Base-by-base conservation (phyloP, 2,113 vertebrate species). In the Austrofundulus limnaeus region DNA sequence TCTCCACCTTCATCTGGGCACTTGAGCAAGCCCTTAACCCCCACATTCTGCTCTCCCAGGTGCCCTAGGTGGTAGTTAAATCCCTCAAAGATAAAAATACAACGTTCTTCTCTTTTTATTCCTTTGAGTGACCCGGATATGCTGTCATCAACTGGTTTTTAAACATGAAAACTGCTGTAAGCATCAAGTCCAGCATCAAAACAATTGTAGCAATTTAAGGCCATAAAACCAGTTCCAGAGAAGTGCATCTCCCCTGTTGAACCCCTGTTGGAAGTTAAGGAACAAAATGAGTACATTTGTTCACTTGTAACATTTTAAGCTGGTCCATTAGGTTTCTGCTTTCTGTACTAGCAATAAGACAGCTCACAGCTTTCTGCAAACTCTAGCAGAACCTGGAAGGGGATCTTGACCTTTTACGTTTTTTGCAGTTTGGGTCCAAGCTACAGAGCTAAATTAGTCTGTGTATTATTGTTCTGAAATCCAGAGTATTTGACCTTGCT, bases 351-450 rank as follows among this genome's bases (percentile, higher is more conserved):
- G 28, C 50, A 52, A 83, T 77, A 72, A 87, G 66, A 63, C 39
- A 38, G 61, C 61, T 47, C 11, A 50, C 66, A 66, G 47, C 52
- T 69, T 80, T 80, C 55, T 82, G 77, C 81, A 72, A 48, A 78
- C 78, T 51, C 48, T 7, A 24, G 60, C 74, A 75, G 25, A 67
- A 82, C 48, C 62, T 61, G 37, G 37, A 58, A 52, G 49, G 42
- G 20, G 42, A 63, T 83, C 65, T 66, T 56, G 63, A 82, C 79
- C 71, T 77, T 77, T 67, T n/a, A n/a, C n/a, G 61, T 5, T 45
- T 24, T 39, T 37, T 42, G 51, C 28, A 61, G 55, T 78, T 42
- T 13, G 25, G 49, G 47, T n/a, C 24, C 54, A 71, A 52, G 43
- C 23, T 54, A 4, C 10, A n/a, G 21, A 3, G 11, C 0, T 34